Conservation (phyloP, 2,888 invertebrate genomes). For the Drosophila histrio region DNA sequence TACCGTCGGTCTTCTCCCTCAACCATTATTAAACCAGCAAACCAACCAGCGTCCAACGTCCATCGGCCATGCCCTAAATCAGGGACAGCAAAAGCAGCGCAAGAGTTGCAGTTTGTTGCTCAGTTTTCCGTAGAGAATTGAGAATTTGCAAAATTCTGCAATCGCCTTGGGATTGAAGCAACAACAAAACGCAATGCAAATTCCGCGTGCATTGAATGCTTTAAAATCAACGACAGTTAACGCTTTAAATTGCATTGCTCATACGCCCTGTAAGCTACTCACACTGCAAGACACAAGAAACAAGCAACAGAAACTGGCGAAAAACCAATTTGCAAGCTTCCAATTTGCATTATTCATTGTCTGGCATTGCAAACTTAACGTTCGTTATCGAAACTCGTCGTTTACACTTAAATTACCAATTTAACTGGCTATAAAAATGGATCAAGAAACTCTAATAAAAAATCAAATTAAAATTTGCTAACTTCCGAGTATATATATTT, state of each 20-base stretch:
- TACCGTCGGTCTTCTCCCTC: slow-evolving; percentile 17
- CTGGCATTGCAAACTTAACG: slow-evolving; percentile 2
- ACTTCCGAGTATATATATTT: too few species aligned
- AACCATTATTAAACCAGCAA: not conserved
- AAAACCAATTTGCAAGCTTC: slow-evolving; percentile 54
- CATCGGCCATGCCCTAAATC: slow-evolving; percentile 41
- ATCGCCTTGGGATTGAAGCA: slow-evolving; percentile 41
- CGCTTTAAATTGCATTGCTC: slow-evolving; percentile 51
- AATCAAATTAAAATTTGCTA: not conserved
- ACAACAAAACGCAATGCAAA: slow-evolving; percentile 11
- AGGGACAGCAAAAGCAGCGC: slow-evolving; percentile 17
- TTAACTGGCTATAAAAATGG: slow-evolving; percentile 1
- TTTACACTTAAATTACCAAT: slow-evolving; percentile 11
- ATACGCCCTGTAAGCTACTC: slow-evolving; percentile 35
- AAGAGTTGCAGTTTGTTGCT: slow-evolving; percentile 53
- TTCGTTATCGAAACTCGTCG: slow-evolving; percentile 22
- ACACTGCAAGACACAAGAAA: not conserved
- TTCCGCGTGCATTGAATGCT: slow-evolving; percentile 13
- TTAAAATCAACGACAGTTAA: slow-evolving; percentile 15
- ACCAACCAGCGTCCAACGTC: not conserved
- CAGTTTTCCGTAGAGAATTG: slow-evolving; percentile 21
- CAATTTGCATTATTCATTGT: slow-evolving; percentile 58
- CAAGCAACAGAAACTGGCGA: slow-evolving; percentile 27
- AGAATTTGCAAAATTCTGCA: slow-evolving; percentile 45
- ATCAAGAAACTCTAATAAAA: not conserved